phyloP scores from a whole-genome alignment of 1,140 invertebrate species.

The Nylanderia fulva region DNA sequence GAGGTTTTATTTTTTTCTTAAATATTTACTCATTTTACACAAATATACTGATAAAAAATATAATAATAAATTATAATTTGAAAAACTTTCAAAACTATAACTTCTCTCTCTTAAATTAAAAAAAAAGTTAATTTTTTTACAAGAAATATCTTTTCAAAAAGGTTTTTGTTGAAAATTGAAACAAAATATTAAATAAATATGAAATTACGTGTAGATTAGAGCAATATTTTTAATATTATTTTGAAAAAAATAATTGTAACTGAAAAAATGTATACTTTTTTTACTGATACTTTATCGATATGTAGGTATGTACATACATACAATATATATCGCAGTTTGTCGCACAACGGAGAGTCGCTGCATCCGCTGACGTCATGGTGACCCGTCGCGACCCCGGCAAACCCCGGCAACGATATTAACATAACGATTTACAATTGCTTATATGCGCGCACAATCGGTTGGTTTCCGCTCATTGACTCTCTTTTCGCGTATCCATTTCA shows the following conservation, averaged over 20 bases:
- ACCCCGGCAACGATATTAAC: constrained; percentile 76
- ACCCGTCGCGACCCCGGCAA: constrained; percentile 80
- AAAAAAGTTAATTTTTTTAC: background rate
- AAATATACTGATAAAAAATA: background rate
- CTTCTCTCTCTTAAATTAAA: too few species aligned
- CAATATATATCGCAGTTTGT: background rate
- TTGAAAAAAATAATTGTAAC: background rate
- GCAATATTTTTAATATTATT: background rate
- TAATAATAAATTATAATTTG: background rate
- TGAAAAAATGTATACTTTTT: constrained; percentile 26
- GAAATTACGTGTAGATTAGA: background rate
- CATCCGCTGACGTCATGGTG: constrained; percentile 83
- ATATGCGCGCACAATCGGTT: constrained; percentile 28
- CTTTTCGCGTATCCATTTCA: constrained; percentile 26
- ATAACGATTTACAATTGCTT: constrained; percentile 80
- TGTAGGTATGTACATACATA: background rate
- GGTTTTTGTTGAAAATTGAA: background rate
- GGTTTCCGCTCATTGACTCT: constrained; percentile 48
- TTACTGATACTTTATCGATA: background rate
- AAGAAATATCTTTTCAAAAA: too few species aligned
- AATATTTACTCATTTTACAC: too few species aligned
- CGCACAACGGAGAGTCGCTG: constrained; percentile 76
- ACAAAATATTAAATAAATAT: background rate
- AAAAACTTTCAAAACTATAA: background rate
- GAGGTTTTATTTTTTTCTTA: too few species aligned